These are phyloP conservation scores for Leptopilina drosophilae DNA, from an alignment of 2,888 invertebrate genomes.

Conservation along the genomic window DNA sequence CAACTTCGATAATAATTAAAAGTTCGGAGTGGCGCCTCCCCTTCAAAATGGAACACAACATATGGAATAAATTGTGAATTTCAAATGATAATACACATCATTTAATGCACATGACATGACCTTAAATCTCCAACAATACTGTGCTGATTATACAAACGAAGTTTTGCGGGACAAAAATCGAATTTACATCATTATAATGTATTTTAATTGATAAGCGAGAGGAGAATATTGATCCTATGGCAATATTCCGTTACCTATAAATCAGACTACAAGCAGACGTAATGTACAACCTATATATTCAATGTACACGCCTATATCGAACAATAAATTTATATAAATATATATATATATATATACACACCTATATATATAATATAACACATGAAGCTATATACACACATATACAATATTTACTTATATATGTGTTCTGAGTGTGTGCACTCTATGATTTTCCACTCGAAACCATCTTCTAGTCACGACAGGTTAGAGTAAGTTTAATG, in stretches of 20 bases:
- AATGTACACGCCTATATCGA: background rate
- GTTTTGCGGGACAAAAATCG: background rate
- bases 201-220: constrained; percentile 9
- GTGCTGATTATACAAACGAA: background rate
- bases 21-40: no score
- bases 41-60: no score
- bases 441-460: constrained; percentile 36
- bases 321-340: constrained; percentile 1
- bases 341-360: background rate
- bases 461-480: constrained; percentile 36
- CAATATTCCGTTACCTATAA: constrained; percentile 19
- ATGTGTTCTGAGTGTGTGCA: constrained; percentile 4
- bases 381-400: no score
- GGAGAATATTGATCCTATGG: constrained; percentile 11
- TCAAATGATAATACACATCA: no score
- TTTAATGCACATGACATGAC: no score
- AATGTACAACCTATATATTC: background rate
- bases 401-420: background rate
- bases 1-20: no score
- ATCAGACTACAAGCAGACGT: constrained; percentile 2
- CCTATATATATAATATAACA: no score
- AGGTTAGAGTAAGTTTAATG: constrained; percentile 28
- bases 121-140: background rate
- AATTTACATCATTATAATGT: background rate
- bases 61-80: no score